Evolutionary conservation across 2,113 vertebrate genomes (phyloP).

Genomic region (pig (Sus scrofa)): T2T-Sscrofa CM000823.6:34743501-34744000

Average conservation of each 20-base stretch:
- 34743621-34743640: neutral
- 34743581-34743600: neutral
- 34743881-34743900: neutral
- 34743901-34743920: neutral
- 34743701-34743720: neutral
- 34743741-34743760: neutral
- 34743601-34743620: neutral
- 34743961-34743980: neutral
- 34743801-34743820: neutral
- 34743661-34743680: neutral
- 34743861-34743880: neutral
- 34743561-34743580: neutral
- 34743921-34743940: neutral
- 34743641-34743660: slow-evolving; percentile 14
- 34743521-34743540: neutral
- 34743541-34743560: neutral
- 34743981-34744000: neutral
- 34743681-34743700: neutral
- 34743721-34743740: neutral
- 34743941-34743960: neutral
- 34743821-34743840: neutral
- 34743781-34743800: neutral
- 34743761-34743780: slow-evolving; percentile 16
- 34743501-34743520: neutral
- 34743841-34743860: neutral